A percentile compares a stretch with the other conserved stretches of the same genome.
Evolutionary conservation across 2,888 invertebrate species (phyloP).

Genomic region (Drosophila fulvimacula): DNA sequence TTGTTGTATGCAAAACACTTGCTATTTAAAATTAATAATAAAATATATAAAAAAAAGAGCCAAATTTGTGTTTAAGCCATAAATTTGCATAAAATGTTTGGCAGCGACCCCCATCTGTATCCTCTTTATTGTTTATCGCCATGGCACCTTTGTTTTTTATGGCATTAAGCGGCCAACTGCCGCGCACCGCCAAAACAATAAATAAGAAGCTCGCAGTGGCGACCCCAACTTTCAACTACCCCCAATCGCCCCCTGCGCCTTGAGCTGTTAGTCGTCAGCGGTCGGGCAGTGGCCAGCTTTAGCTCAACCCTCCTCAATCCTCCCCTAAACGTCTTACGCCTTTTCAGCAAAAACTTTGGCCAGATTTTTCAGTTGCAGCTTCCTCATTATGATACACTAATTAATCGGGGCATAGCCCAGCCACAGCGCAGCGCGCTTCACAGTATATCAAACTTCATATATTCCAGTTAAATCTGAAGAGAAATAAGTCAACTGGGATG

Average conservation of each 20-base stretch:
- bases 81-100: constrained; percentile 68
- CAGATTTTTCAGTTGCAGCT: constrained; percentile 68
- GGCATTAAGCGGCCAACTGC: constrained; percentile 75
- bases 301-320: constrained; percentile 22
- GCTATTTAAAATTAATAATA: constrained; percentile 56
- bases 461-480: no score
- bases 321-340: constrained; percentile 63
- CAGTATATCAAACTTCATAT: no score
- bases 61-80: constrained; percentile 55
- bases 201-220: constrained; percentile 59
- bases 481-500: no score
- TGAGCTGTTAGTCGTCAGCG: constrained; percentile 10
- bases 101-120: constrained; percentile 28
- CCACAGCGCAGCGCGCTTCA: no score
- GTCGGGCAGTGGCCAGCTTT: constrained; percentile 3
- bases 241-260: background rate
- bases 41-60: constrained; percentile 23
- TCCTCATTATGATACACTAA: constrained; percentile 59
- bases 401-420: constrained; percentile 2
- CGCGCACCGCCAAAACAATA: constrained; percentile 74
- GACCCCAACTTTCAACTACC: constrained; percentile 15
- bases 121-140: constrained; percentile 71
- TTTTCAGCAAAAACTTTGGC: constrained; percentile 66
- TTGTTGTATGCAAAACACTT: constrained; percentile 3
- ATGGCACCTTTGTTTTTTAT: constrained; percentile 78